Conservation (phyloP, 1,140 invertebrate species). For the Solenopsis invicta region DNA sequence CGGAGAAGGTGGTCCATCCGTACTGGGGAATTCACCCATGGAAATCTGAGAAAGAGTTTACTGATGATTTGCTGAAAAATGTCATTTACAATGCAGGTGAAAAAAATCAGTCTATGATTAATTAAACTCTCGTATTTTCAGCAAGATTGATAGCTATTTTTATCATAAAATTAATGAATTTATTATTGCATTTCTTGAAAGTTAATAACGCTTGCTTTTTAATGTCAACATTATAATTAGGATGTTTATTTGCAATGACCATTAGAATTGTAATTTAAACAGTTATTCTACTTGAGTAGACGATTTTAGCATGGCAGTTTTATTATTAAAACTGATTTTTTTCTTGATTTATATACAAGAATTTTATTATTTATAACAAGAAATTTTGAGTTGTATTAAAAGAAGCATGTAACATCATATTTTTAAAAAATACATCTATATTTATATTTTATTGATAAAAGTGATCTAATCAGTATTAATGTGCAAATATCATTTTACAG, state of each 20-base stretch:
- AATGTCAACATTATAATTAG: background rate
- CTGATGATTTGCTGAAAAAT: slow-evolving; percentile 69
- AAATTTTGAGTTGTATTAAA: background rate
- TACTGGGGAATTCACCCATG: slow-evolving; percentile 81
- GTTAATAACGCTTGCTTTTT: background rate
- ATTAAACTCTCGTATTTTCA: background rate
- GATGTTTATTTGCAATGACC: background rate
- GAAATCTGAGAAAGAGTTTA: slow-evolving; percentile 77
- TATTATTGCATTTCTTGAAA: background rate
- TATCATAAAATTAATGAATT: background rate
- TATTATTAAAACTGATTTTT: background rate
- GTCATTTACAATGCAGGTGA: slow-evolving; percentile 81
- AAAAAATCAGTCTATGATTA: slow-evolving; percentile 10
- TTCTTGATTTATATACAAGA: background rate
- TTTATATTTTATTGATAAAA: slow-evolving; percentile 11
- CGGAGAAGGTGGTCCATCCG: slow-evolving; percentile 70
- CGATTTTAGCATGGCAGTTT: background rate
- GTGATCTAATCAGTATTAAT: slow-evolving; percentile 19
- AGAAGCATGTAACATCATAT: background rate
- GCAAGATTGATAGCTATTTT: background rate
- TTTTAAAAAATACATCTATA: background rate
- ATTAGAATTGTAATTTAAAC: slow-evolving; percentile 1
- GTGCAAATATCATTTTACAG: slow-evolving; percentile 70
- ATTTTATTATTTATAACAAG: background rate
- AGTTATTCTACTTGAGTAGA: background rate